Evolutionary conservation across 2,113 vertebrate species (phyloP).

Genomic region (Periophthalmus modestus): DNA sequence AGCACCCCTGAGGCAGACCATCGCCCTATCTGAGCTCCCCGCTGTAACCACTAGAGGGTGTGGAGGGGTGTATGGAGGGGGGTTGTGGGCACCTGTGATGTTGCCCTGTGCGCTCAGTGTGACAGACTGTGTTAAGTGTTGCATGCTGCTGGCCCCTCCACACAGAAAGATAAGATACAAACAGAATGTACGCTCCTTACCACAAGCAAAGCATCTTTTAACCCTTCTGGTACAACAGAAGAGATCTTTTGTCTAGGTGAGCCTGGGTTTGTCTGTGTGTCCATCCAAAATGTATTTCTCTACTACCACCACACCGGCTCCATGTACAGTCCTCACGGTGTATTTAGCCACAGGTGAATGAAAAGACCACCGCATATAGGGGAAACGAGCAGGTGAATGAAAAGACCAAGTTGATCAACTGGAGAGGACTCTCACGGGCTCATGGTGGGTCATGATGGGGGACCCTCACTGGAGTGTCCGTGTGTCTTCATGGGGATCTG

Average conservation of each 20-base stretch:
- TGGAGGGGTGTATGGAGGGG: slow-evolving; percentile 1
- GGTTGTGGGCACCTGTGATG: slow-evolving; percentile 32
- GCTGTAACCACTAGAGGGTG: slow-evolving; percentile 32
- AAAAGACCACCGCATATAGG: too few relatives aligned
- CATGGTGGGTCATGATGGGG: too few relatives aligned
- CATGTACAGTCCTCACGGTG: too few relatives aligned
- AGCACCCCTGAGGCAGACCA: slow-evolving; percentile 55
- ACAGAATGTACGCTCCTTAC: background rate
- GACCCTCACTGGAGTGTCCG: too few relatives aligned
- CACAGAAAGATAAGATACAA: slow-evolving; percentile 12
- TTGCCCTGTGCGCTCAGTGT: slow-evolving; percentile 10
- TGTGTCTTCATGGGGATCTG: too few relatives aligned
- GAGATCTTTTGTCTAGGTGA: background rate
- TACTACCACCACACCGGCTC: too few relatives aligned
- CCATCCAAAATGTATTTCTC: too few relatives aligned
- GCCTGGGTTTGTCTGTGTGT: too few relatives aligned
- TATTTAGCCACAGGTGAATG: too few relatives aligned
- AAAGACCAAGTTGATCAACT: too few relatives aligned
- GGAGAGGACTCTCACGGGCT: too few relatives aligned
- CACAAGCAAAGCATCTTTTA: slow-evolving; percentile 8
- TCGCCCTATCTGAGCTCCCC: slow-evolving; percentile 34
- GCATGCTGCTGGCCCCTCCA: slow-evolving; percentile 3
- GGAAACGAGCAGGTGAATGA: too few relatives aligned
- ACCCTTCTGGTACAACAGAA: background rate
- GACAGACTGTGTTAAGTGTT: slow-evolving; percentile 7